phyloP scores from a whole-genome alignment of 2,888 invertebrate genomes.

The Rambutsinella grinnellia region DNA sequence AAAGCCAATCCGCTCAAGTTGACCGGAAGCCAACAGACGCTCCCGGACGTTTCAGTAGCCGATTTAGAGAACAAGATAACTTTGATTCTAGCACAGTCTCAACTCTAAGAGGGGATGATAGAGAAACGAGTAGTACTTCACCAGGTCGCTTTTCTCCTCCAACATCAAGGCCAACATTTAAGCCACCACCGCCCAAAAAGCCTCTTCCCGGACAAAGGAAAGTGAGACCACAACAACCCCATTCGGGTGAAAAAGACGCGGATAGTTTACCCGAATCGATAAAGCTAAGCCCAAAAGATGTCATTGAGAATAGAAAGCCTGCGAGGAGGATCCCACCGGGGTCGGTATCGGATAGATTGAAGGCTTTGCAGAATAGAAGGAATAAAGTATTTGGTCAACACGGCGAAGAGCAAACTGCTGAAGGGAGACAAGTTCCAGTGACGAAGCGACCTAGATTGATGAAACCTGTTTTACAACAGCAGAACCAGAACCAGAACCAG shows the following conservation, averaged over 20 bases:
- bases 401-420: slow-evolving; percentile 36
- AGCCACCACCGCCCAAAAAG: slow-evolving; percentile 32
- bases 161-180: slow-evolving; percentile 47
- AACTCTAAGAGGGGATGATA: neutral
- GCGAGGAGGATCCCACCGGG: slow-evolving; percentile 64
- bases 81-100: slow-evolving; percentile 21
- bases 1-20: slow-evolving; percentile 54
- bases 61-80: slow-evolving; percentile 59
- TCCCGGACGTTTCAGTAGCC: slow-evolving; percentile 63
- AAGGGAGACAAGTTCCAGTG: slow-evolving; percentile 32
- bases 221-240: slow-evolving; percentile 26
- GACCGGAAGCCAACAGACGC: slow-evolving; percentile 63
- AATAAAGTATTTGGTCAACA: slow-evolving; percentile 42
- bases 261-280: slow-evolving; percentile 59
- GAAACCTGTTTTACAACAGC: neutral
- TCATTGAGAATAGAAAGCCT: slow-evolving; percentile 61
- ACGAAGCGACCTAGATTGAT: slow-evolving; percentile 30
- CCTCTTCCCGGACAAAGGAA: slow-evolving; percentile 8
- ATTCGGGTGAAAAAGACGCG: slow-evolving; percentile 20
- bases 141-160: slow-evolving; percentile 36
- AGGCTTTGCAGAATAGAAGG: slow-evolving; percentile 58
- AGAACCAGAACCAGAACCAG: neutral
- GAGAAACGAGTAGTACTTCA: neutral
- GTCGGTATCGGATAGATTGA: slow-evolving; percentile 60
- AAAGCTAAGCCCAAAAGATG: slow-evolving; percentile 60